Conservation (phyloP, 92 coral and sea anemone genomes). For the Ricordea florida region DNA sequence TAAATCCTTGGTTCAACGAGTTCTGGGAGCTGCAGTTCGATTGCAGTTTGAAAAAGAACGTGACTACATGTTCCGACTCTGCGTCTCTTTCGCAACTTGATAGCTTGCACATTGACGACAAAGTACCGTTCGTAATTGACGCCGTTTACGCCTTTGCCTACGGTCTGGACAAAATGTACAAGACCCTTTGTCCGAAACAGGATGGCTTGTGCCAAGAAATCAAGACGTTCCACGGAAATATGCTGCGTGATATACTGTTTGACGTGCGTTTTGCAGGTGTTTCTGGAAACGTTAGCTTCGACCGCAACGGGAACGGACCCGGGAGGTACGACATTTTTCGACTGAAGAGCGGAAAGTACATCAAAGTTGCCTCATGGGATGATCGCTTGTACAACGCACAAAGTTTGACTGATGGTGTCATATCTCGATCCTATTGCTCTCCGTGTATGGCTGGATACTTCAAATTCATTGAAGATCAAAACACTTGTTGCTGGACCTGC, state of each 20-base stretch:
- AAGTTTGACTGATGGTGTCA: neutral
- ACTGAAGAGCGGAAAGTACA: conserved; percentile 41
- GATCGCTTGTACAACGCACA: conserved; percentile 36
- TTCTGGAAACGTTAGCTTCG: conserved; percentile 73
- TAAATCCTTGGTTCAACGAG: conserved; percentile 91
- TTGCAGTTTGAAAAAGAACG: conserved; percentile 51
- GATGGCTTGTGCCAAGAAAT: conserved; percentile 66
- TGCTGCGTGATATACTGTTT: conserved; percentile 47
- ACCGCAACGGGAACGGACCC: conserved; percentile 75
- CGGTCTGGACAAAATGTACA: conserved; percentile 74
- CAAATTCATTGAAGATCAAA: conserved; percentile 40
- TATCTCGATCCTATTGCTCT: too few species aligned
- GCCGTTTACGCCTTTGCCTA: conserved; percentile 91
- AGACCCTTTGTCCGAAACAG: conserved; percentile 63
- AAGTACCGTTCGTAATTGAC: conserved; percentile 92
- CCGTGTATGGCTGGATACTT: conserved; percentile 66
- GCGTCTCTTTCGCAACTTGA: neutral
- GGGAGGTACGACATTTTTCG: conserved; percentile 89
- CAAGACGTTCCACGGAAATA: conserved; percentile 51
- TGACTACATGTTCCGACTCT: conserved; percentile 31
- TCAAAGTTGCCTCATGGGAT: conserved; percentile 70
- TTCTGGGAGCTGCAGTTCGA: conserved; percentile 76
- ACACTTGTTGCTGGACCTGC: conserved; percentile 88
- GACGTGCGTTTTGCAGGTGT: conserved; percentile 65
- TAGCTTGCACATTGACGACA: conserved; percentile 70